Percentiles rank a stretch among this genome's conserved stretches.
Evolutionary conservation across 2,113 vertebrate genomes (phyloP).

Genomic region (Malurus melanocephalus): DNA sequence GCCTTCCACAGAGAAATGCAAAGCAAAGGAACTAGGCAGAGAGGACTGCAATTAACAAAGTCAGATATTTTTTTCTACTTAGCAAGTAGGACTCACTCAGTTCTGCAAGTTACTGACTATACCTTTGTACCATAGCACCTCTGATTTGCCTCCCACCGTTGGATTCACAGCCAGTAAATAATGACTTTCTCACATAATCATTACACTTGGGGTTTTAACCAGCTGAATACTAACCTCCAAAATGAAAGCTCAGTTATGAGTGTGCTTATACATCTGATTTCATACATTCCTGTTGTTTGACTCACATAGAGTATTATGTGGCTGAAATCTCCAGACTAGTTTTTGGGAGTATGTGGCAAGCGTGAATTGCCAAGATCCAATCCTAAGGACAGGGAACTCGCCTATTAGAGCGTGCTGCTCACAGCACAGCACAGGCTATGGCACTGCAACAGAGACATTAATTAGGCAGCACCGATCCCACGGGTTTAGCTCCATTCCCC

Average conservation of each 20-base stretch:
- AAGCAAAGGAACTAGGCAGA: neutral
- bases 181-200: neutral
- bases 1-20: neutral
- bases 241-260: neutral
- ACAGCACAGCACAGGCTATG: constrained; percentile 43
- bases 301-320: neutral
- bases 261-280: neutral
- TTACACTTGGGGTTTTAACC: neutral
- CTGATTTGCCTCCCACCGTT: neutral
- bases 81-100: neutral
- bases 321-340: neutral
- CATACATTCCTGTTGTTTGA: neutral
- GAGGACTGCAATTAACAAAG: neutral
- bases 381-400: constrained; percentile 22
- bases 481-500: constrained; percentile 61
- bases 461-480: constrained; percentile 62
- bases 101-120: neutral
- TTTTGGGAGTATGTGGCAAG: neutral
- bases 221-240: neutral
- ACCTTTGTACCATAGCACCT: neutral
- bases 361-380: constrained; percentile 21
- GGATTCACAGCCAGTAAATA: neutral
- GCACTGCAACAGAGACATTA: constrained; percentile 60
- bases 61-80: neutral
- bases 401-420: constrained; percentile 39